phyloP scores from a whole-genome alignment of 2,888 invertebrate genomes.

The Gortyna flavago region DNA sequence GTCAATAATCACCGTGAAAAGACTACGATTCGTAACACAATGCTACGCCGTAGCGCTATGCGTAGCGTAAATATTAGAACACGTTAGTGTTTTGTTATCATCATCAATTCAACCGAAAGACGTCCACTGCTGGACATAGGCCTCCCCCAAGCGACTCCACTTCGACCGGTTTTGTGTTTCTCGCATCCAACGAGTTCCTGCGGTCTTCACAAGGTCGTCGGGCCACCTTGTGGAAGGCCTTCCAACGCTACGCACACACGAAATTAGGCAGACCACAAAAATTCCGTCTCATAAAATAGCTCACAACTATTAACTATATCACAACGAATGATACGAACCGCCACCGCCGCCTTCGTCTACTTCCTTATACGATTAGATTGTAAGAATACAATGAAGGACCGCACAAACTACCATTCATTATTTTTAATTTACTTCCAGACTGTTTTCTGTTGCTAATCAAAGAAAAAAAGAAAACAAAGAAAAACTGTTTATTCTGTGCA shows the following conservation, averaged over 20 bases:
- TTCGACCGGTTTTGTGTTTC: too few species aligned
- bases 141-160: too few species aligned
- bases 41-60: constrained; percentile 25
- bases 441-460: background rate
- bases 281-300: constrained; percentile 33
- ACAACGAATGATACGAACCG: background rate
- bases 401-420: too few species aligned
- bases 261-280: constrained; percentile 30
- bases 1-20: background rate
- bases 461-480: background rate
- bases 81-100: background rate
- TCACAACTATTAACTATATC: background rate
- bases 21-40: constrained; percentile 6
- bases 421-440: background rate
- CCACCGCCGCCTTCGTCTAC: background rate
- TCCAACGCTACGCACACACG: too few species aligned
- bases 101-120: too few species aligned
- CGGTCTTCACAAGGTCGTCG: too few species aligned
- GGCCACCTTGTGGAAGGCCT: too few species aligned
- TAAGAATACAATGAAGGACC: background rate
- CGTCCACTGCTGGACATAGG: too few species aligned
- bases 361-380: background rate
- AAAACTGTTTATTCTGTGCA: background rate
- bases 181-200: too few species aligned
- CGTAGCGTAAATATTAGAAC: too few species aligned